Evolutionary conservation across 53 echinoderm and acorn worm genomes (phyloP), one percentile per base, ranked within the genome.

Genomic region (Henricia sp.): DNA sequence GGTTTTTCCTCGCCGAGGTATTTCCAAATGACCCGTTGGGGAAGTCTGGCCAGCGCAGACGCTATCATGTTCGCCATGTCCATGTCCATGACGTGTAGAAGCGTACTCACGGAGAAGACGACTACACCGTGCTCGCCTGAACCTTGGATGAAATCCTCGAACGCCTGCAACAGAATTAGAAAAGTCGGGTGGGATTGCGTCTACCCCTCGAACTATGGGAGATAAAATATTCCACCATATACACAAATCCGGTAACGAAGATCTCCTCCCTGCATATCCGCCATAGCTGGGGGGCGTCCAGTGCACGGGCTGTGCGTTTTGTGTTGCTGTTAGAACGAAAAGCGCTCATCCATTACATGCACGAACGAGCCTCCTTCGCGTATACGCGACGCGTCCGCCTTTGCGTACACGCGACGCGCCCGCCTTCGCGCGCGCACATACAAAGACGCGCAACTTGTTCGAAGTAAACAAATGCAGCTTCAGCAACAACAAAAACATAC

Each of bases 51-150:
- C 46, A 80, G 80, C n/a, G 80, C 80, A n/a, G 63, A 30, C 12
- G 39, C 80, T 33, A 80, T 80, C 80, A 80, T 80, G 3, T 80
- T 60, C 21, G 80, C 80, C 80, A 80, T 64, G n/a, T 80, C 80
- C 80, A 80, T 63, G 20, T 58, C 63, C 80, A 80, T 80, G 44
- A 63, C 48, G 2, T 64, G 29, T 3, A 80, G 64, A 10, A 80
- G 80, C 21, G 80, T 80, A 23, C 80, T 80, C 33, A 80, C 64
- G 1, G 80, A 80, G 80, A 80, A 80, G 0, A 80, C 29, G 0
- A 64, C 64, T 1, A 80, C 65, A 4, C 80, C 80, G 17, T 80
- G 34, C n/a, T 80, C 64, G 11, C 80, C 80, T 3, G 80, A 62
- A 12, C 80, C 80, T 30, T 80, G 80, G 13, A 80, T 43, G 35